These are phyloP conservation scores for Philereme vetulata DNA, from an alignment of 2,888 invertebrate genomes.

Conservation along the genomic window DNA sequence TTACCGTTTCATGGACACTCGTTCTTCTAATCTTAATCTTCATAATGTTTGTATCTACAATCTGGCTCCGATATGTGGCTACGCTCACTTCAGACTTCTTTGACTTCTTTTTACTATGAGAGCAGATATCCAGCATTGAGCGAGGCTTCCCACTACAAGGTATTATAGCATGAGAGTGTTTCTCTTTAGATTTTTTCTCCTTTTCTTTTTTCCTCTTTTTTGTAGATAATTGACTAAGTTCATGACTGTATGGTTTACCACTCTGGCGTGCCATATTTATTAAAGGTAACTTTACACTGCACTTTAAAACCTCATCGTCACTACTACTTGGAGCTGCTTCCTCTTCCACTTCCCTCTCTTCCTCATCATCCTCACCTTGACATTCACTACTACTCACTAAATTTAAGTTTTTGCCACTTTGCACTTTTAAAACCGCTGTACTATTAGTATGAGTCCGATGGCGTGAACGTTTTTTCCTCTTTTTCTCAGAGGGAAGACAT, in stretches of 20 bases:
- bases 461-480: slow-evolving; percentile 69
- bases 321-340: slow-evolving; percentile 68
- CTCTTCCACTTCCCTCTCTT: slow-evolving; percentile 46
- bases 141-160: slow-evolving; percentile 81
- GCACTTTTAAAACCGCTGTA: slow-evolving; percentile 67
- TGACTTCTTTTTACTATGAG: slow-evolving; percentile 78
- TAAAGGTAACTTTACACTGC: slow-evolving; percentile 77
- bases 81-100: slow-evolving; percentile 62
- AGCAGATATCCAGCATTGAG: slow-evolving; percentile 78
- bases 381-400: slow-evolving; percentile 81
- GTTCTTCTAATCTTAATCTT: slow-evolving; percentile 89
- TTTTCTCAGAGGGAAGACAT: slow-evolving; percentile 65
- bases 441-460: slow-evolving; percentile 67
- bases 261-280: slow-evolving; percentile 69
- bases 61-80: slow-evolving; percentile 84
- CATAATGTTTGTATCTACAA: slow-evolving; percentile 86
- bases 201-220: slow-evolving; percentile 77
- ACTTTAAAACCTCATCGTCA: slow-evolving; percentile 76
- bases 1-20: slow-evolving; percentile 71
- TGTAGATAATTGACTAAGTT: slow-evolving; percentile 83
- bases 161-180: slow-evolving; percentile 67
- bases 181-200: slow-evolving; percentile 70
- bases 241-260: slow-evolving; percentile 82
- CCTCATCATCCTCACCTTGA: slow-evolving; percentile 56
- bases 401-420: slow-evolving; percentile 81